Evolutionary conservation across 2,797 vertebrate species (phyloP).

Genomic region (Poecile montanus): DNA sequence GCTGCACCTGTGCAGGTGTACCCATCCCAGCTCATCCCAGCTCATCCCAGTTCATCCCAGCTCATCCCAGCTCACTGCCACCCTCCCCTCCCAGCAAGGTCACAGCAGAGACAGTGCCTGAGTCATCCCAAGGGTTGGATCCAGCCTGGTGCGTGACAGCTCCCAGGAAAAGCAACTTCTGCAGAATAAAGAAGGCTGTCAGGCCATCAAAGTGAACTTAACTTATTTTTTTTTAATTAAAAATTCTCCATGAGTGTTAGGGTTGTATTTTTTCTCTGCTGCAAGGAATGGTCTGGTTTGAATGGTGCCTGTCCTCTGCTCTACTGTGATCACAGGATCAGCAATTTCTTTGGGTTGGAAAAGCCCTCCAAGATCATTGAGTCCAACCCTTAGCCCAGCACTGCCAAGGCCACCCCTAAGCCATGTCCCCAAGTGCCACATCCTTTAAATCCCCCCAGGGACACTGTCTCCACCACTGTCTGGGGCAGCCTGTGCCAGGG

Average conservation of each 20-base stretch:
- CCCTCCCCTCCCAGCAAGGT: neutral
- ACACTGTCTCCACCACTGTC: neutral
- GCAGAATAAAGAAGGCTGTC: neutral
- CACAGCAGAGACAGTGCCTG: neutral
- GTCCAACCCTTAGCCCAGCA: neutral
- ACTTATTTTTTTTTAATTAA: neutral
- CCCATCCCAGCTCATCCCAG: neutral
- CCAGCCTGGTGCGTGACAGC: rapidly evolving
- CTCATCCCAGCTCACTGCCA: neutral
- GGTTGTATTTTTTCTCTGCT: neutral
- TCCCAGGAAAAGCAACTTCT: neutral
- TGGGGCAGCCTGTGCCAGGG: neutral
- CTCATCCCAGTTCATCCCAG: neutral
- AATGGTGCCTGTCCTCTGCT: neutral
- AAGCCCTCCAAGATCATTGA: neutral
- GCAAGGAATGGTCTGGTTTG: neutral
- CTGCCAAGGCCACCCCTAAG: neutral
- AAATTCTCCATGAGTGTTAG: neutral
- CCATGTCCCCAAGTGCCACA: neutral
- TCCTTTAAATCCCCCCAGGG: neutral
- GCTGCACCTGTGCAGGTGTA: neutral
- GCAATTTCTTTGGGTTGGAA: neutral
- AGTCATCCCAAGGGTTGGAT: neutral
- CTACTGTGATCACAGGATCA: neutral
- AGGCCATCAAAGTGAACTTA: neutral